A percentile compares a stretch with the other conserved stretches of the same genome.
Evolutionary conservation across 2,888 invertebrate species (phyloP).

Genomic region (Xiphydria camelus): DNA sequence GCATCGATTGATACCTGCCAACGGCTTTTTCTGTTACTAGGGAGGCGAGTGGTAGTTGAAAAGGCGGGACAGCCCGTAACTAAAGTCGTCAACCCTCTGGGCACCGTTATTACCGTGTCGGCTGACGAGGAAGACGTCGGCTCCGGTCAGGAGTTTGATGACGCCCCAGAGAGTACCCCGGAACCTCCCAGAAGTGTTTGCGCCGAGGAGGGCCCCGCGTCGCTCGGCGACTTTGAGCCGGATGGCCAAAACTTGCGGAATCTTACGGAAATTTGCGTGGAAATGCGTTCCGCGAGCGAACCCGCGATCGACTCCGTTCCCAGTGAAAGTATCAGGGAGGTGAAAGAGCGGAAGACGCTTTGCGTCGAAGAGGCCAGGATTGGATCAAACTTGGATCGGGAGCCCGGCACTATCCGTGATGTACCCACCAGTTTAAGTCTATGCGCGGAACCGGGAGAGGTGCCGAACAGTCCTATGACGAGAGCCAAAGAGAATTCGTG

Average conservation of each 20-base stretch:
- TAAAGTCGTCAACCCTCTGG: constrained; percentile 77
- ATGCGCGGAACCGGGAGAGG: constrained; percentile 52
- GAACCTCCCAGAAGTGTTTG: constrained; percentile 45
- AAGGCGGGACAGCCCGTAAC: constrained; percentile 62
- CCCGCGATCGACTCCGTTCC: constrained; percentile 50
- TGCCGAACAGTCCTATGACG: constrained; percentile 52
- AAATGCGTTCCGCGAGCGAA: constrained; percentile 51
- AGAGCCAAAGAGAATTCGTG: constrained; percentile 43
- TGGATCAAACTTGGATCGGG: constrained; percentile 43
- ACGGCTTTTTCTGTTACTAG: constrained; percentile 80
- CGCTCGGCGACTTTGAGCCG: constrained; percentile 42
- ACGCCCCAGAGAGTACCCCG: constrained; percentile 33
- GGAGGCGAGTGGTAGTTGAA: constrained; percentile 64
- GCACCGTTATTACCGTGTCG: constrained; percentile 67
- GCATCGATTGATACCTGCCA: constrained; percentile 69
- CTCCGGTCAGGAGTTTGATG: constrained; percentile 46
- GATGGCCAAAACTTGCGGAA: constrained; percentile 46
- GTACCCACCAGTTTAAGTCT: constrained; percentile 48
- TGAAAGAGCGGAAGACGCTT: constrained; percentile 38
- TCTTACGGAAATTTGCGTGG: constrained; percentile 52
- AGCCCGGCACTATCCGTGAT: constrained; percentile 47
- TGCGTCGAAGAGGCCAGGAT: constrained; percentile 46
- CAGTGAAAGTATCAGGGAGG: constrained; percentile 48
- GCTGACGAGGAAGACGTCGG: constrained; percentile 54
- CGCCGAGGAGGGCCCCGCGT: constrained; percentile 52